Conservation (phyloP, 2,113 vertebrate genomes). For the Peromyscus leucopus region DNA sequence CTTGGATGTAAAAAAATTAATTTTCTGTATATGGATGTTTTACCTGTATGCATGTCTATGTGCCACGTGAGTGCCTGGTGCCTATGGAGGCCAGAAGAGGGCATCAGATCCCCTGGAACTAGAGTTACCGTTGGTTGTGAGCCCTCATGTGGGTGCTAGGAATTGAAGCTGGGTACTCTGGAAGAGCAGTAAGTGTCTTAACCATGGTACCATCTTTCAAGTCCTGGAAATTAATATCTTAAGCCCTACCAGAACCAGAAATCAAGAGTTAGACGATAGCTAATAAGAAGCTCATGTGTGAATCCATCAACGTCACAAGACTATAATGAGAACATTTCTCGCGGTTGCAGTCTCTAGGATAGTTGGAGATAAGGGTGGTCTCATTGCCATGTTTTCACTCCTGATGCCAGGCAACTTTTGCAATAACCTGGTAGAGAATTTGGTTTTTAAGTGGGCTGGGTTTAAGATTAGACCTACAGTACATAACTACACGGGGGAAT, state of each 20-base stretch:
- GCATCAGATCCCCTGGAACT: not conserved
- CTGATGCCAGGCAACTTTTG: not conserved
- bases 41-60: not conserved
- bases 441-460: not conserved
- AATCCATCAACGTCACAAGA: not conserved
- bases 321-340: not conserved
- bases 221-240: not conserved
- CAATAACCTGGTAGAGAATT: not conserved
- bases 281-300: not conserved
- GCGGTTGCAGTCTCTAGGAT: not conserved
- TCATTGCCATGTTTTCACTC: not conserved
- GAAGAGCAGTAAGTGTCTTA: not conserved
- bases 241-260: conserved; percentile 34
- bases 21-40: not conserved
- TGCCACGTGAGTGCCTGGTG: not conserved
- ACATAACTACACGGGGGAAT: not conserved
- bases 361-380: not conserved
- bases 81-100: not conserved
- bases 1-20: not conserved
- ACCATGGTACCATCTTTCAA: too few species aligned
- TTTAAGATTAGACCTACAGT: not conserved
- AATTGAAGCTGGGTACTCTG: not conserved
- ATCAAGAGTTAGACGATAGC: not conserved
- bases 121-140: not conserved
- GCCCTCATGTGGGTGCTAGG: not conserved